phyloP scores from a whole-genome alignment of 2,113 vertebrate genomes.

The Cyprinodon tularosa region DNA sequence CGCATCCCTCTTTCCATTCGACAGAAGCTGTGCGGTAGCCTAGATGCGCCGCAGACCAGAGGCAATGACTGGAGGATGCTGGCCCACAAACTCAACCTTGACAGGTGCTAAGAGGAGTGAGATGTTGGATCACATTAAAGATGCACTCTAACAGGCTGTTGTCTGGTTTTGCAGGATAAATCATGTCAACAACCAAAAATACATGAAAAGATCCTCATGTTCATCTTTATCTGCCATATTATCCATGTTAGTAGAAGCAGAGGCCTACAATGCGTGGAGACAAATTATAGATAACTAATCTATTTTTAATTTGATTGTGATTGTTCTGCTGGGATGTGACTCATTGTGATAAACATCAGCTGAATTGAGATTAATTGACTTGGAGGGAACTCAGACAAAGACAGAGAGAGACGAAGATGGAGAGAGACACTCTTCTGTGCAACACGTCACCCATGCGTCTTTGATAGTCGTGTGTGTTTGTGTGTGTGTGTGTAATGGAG shows the following conservation, averaged over 20 bases:
- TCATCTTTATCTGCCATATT: neutral
- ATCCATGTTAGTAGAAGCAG: conserved; percentile 4
- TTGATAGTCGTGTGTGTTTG: conserved; percentile 47
- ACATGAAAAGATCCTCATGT: neutral
- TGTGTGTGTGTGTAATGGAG: conserved; percentile 36
- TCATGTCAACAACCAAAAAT: neutral
- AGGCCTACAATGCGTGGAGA: conserved; percentile 6
- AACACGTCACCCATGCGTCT: conserved; percentile 34
- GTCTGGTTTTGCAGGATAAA: conserved; percentile 5
- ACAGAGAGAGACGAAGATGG: conserved; percentile 1
- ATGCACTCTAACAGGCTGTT: neutral
- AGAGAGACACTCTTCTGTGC: conserved; percentile 28
- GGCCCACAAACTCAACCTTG: conserved; percentile 95
- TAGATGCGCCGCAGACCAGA: conserved; percentile 95
- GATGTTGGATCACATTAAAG: conserved; percentile 6
- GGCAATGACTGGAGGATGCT: conserved; percentile 98
- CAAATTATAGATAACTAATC: conserved; percentile 17
- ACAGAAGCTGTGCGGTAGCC: conserved; percentile 96
- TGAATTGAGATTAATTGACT: conserved; percentile 53
- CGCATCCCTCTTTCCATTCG: conserved; percentile 95
- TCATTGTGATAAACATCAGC: conserved; percentile 51
- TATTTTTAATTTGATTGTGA: conserved; percentile 38
- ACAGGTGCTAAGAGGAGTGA: conserved; percentile 83
- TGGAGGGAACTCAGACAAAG: conserved; percentile 20
- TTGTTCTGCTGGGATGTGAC: conserved; percentile 22